Conservation (phyloP, 2,797 vertebrate species). For the Graptemys geographica region DNA sequence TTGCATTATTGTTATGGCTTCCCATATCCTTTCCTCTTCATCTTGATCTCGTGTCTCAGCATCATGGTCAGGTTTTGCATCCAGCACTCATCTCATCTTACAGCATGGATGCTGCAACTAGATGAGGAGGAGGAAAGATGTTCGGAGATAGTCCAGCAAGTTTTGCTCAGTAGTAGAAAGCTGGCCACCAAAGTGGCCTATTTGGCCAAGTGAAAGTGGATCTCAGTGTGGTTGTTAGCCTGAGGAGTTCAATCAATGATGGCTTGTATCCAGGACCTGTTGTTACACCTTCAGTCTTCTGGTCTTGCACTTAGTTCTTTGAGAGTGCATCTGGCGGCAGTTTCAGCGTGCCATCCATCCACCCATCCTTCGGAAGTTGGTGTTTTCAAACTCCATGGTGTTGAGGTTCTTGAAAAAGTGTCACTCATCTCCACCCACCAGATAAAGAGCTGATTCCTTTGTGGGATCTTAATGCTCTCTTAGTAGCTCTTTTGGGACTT, state of each 20-base stretch:
- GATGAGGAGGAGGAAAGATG: background rate
- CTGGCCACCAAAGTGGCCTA: no score
- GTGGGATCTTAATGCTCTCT: no score
- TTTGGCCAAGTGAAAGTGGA: background rate
- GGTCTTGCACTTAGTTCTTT: background rate
- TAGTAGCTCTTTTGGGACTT: no score
- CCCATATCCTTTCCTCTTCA: background rate
- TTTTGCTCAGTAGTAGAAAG: background rate
- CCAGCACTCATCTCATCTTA: background rate
- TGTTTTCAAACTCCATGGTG: no score
- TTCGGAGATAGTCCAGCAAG: background rate
- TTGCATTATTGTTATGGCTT: background rate
- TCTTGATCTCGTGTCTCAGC: background rate
- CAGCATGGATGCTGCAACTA: background rate
- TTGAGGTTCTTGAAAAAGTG: no score
- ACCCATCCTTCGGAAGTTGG: no score
- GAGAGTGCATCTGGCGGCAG: background rate
- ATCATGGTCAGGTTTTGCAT: background rate
- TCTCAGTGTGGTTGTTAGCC: background rate
- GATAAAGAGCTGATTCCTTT: no score
- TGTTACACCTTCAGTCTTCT: background rate
- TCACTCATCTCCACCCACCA: no score
- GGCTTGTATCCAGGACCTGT: background rate
- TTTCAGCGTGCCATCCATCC: no score
- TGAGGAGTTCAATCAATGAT: background rate